Evolutionary conservation across 2,888 invertebrate genomes (phyloP), one percentile per base, ranked within the genome.

Genomic region (Nipponacmea schrenckii): DNA sequence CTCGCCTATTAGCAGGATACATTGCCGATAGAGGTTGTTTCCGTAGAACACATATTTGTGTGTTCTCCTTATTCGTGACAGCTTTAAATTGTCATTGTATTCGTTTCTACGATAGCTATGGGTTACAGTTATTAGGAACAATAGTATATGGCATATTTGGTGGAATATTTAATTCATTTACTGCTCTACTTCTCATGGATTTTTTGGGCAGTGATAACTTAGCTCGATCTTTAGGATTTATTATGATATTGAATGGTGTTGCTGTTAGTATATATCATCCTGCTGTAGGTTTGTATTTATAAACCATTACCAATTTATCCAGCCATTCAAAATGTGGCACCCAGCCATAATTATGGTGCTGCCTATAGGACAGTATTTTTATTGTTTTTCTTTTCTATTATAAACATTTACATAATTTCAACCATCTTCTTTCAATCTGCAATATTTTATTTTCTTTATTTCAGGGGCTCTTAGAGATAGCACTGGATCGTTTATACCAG

Each of bases 151-250:
- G 82, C 5, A 27, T 78, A 17, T 79, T 79, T 56, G 78, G 77
- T 7, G 75, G 81, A 1, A 74, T 76, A 10, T 80, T 78, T 68
- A 77, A 76, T 64, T 77, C 78, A 24, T 50, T 83, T 64, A 75
- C 76, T 26, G 75, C 81, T 1, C 73, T 80, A 4, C 63, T 81
- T n/a, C 70, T 81, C 10, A 78, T 79, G 0, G 82, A 83, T 39
- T 79, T 81, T 44, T 75, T 80, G 1, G 83, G 83, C 2, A 62
- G 81, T 26, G 77, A 75, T 1, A 72, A 78, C 64, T 72, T 83
- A 31, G 66, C 77, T 0, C 73, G 77, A 50, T 76, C 79, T 3
- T 50, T 83, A 27, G 81, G 79, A 4, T 67, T 83, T 10, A 65
- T 70, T 0, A 68, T 79, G 44, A 62, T 80, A 24, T 48, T 77